Base-by-base conservation (phyloP, 2,888 invertebrate species). In the Barypeithes pellucidus region DNA sequence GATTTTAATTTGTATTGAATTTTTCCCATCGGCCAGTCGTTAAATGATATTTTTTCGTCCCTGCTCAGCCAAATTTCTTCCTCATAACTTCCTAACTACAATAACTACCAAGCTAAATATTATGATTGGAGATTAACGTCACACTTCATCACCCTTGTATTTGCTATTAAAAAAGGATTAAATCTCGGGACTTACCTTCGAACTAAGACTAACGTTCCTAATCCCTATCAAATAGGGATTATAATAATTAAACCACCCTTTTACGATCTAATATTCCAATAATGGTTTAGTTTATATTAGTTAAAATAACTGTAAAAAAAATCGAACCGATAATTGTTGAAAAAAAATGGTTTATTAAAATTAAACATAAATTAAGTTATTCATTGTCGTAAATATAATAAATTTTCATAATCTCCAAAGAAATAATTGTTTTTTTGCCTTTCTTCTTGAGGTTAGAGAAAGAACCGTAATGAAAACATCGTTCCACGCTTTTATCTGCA, bases 91-190 rank as follows among this genome's bases (percentile, higher is more conserved):
- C 24, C 20, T 20, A 41, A 33, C 29, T 52, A 45, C 43, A 43
- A 47, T 29, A 24, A 24, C 7, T 16, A 18, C 14, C 20, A 67
- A 67, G 43, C 57, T 67, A 72, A 76, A 76, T 76, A 76, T 76
- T 76, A 57, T 76, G 71, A 74, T 76, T 76, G 67, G 45, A 36
- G 76, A 54, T 76, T 76, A 76, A 52, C 61, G 76, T 73, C 76
- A 76, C 73, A 62, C 62, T 70, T 72, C 67, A 61, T 75, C 68
- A 29, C 66, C 67, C 24, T 54, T 33, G 16, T 68, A 72, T 67
- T 67, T 67, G 62, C 72, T 57, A 72, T 72, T 75, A 72, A 67
- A 68, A 68, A 67, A 39, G 68, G 75, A 67, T 67, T 75, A 71
- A 71, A 47, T 57, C 16, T 59, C 43, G 33, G 68, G 68, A 29